Percentiles rank a stretch among this genome's conserved stretches.
Evolutionary conservation across 2,888 invertebrate species (phyloP).

Genomic region (Bombylius discolor): DNA sequence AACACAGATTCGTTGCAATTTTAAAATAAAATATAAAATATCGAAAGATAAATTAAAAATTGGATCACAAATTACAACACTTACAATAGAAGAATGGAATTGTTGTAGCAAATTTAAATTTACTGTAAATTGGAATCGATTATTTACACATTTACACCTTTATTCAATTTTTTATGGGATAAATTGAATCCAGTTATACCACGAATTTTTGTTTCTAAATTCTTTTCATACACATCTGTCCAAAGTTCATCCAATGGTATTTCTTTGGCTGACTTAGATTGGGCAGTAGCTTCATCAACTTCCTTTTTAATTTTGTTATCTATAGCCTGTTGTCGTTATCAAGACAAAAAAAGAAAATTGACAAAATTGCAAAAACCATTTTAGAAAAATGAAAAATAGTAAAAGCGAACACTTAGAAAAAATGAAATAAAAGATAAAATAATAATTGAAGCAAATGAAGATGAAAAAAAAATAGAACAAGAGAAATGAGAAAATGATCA

Average conservation of each 20-base stretch:
- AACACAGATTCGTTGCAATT: too few species aligned
- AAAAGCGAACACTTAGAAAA: too few species aligned
- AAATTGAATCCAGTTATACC: slow-evolving; percentile 34
- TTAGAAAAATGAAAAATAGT: not conserved
- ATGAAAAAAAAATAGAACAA: too few species aligned
- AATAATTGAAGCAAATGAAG: too few species aligned
- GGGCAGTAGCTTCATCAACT: slow-evolving; percentile 73
- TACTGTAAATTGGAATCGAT: too few species aligned
- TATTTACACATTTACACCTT: slow-evolving; percentile 26
- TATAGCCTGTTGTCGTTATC: slow-evolving; percentile 49
- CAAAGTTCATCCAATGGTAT: slow-evolving; percentile 62
- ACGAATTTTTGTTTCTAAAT: slow-evolving; percentile 50
- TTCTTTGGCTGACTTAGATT: slow-evolving; percentile 65
- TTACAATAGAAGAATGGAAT: too few species aligned
- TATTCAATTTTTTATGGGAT: slow-evolving; percentile 26
- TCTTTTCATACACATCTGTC: slow-evolving; percentile 63
- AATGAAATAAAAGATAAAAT: too few species aligned
- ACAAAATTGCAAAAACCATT: not conserved
- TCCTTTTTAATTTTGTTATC: slow-evolving; percentile 72
- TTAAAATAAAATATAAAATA: too few species aligned
- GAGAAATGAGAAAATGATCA: too few species aligned
- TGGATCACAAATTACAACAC: too few species aligned
- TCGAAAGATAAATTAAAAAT: too few species aligned
- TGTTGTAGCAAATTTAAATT: too few species aligned
- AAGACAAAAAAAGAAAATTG: not conserved